Evolutionary conservation across 2,113 vertebrate genomes (phyloP), one percentile per base, ranked within the genome.

Genomic region (Anarrhichthys ocellatus): DNA sequence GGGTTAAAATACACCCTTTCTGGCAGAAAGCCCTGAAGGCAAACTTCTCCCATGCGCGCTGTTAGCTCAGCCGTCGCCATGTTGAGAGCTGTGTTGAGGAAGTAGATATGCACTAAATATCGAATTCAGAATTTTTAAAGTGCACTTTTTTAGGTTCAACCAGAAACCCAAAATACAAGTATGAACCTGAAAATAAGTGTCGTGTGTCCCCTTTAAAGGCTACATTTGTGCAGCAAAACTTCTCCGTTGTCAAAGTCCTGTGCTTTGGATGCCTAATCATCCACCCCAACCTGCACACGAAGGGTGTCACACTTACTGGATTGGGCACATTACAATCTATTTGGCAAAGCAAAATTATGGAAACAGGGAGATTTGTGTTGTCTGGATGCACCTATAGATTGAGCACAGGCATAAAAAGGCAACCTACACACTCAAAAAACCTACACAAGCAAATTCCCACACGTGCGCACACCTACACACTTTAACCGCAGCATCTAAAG

Each of bases 401-500:
- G 15, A 85, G 73, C 38, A 79, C 58, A 71, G 22, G 38, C 73
- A 48, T 72, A 34, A 36, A 69, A 36, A 44, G 46, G 3, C 66
- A 74, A 63, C 73, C 73, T 74, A 59, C 40, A 69, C 70, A 17
- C 18, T 66, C 40, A 11, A 15, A n/a, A n/a, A n/a, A n/a, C n/a
- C n/a, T n/a, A n/a, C n/a, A 8, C 1, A 42, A 68, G 15, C 27
- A 77, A 20, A 79, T 17, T 52, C 71, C 5, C 36, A 73, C 64
- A 67, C 64, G 44, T 13, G 56, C 17, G 1, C 42, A 54, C 44
- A 42, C 59, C 22, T 59, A 71, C 66, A 67, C 70, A 73, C 67
- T 80, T 18, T 78, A 87, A 91, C 82, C 84, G 42, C 81, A 85
- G 40, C 76, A 76, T 87, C 76, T 83, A 6, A 85, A 75, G 72